Base-by-base conservation (phyloP, 2,113 vertebrate genomes). In the Ptyas mucosa region DNA sequence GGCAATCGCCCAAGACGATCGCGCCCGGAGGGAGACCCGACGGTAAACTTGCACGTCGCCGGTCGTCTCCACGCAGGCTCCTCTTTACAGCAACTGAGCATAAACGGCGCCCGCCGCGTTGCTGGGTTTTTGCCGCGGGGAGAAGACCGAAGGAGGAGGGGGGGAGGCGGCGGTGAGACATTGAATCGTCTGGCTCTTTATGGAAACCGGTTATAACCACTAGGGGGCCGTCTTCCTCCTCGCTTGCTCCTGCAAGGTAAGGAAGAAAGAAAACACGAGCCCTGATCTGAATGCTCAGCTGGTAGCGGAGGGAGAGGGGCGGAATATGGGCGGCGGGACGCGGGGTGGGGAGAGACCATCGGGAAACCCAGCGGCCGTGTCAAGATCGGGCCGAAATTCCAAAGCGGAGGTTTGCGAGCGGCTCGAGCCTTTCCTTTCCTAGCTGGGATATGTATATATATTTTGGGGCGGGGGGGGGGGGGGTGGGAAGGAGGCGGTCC, bases 211-310 rank as follows among this genome's bases (percentile, higher is more conserved):
- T 58, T 46, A 12, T 1, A 21, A 53, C 69, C 93, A 61, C 93
- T 91, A 89, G 93, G 53, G 75, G 93, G 23, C 93, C n/a, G 5
- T 89, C 90, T 89, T 57, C 11, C 34, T 55, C 93, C 69, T 91
- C 34, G 9, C 7, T 86, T 89, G 75, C 54, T 39, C 14, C 43
- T 7, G 10, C 75, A 64, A 55, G 64, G 54, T 23, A 43, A 46
- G 81, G 10, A 7, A 0, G 0, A 29, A 0, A 0, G 0, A 2
- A 2, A 23, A 54, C 34, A 85, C n/a, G 11, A 81, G 8, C 55
- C 29, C 75, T 90, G 53, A 52, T 90, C 81, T 87, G 88, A 87
- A 90, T 93, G 88, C 88, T 87, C 92, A 90, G 89, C 90, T 93
- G 88, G 92, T 89, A 91, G 90, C 86, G 29, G 85, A 46, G 12